Conservation (phyloP, 2,888 invertebrate species). For the Plebejus argus region DNA sequence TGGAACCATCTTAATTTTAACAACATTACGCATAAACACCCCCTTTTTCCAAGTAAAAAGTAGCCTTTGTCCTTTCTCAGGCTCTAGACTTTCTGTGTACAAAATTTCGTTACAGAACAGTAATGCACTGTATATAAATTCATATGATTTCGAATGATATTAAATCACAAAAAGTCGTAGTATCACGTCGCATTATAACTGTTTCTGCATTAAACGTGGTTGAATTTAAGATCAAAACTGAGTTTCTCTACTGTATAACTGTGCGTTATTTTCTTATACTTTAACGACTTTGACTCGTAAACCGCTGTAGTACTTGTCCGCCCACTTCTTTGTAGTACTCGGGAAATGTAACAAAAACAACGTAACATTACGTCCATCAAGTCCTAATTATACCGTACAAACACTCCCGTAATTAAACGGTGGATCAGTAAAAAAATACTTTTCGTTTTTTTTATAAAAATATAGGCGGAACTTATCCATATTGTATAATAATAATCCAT, state of each 20-base stretch:
- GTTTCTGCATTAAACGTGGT: neutral
- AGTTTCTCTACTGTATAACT: neutral
- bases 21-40: no score
- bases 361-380: neutral
- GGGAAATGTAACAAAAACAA: conserved; percentile 5
- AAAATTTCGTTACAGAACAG: no score
- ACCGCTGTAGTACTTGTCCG: neutral
- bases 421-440: neutral
- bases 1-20: no score
- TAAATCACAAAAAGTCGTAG: neutral
- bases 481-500: no score
- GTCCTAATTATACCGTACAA: neutral
- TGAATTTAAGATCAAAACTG: no score
- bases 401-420: neutral
- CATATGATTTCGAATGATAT: no score
- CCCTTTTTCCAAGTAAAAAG: no score
- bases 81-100: no score
- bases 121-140: no score
- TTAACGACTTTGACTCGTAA: conserved; percentile 18
- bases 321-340: neutral
- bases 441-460: neutral
- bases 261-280: neutral
- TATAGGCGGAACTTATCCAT: neutral
- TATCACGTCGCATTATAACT: neutral
- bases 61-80: no score